Evolutionary conservation across 1,140 invertebrate genomes (phyloP).

Genomic region (Zaprionus tsacasi): DNA sequence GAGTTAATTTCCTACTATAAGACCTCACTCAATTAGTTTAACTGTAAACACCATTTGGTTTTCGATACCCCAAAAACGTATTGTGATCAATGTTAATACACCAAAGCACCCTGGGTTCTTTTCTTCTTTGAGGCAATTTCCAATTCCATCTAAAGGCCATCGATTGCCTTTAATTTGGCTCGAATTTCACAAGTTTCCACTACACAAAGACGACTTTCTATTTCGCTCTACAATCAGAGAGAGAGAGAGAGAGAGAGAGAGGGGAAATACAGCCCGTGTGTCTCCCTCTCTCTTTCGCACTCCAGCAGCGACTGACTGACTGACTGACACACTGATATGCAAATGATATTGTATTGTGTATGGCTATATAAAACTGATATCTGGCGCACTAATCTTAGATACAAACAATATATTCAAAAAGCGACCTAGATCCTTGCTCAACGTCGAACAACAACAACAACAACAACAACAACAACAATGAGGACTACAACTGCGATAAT

Average conservation of each 20-base stretch:
- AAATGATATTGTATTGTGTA: slow-evolving; percentile 60
- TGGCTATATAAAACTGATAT: slow-evolving; percentile 76
- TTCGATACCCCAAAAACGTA: neutral
- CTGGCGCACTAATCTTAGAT: slow-evolving; percentile 74
- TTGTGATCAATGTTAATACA: neutral
- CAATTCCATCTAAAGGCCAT: slow-evolving; percentile 1
- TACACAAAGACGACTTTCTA: slow-evolving; percentile 18
- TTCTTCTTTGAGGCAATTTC: neutral
- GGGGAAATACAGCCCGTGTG: neutral
- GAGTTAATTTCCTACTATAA: too few relatives aligned
- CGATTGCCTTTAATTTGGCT: slow-evolving; percentile 21
- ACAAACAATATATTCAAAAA: slow-evolving; percentile 82
- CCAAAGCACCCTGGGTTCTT: neutral
- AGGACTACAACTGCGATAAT: slow-evolving; percentile 67
- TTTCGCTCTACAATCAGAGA: slow-evolving; percentile 1
- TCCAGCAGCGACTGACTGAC: neutral
- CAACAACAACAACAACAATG: slow-evolving; percentile 46
- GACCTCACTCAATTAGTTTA: too few relatives aligned
- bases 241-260: neutral
- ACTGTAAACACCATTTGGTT: neutral
- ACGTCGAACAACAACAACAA: slow-evolving; percentile 50
- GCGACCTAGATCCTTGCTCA: slow-evolving; percentile 75
- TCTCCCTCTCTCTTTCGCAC: slow-evolving; percentile 11
- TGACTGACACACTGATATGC: slow-evolving; percentile 44
- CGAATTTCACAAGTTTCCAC: neutral